A percentile compares a stretch with the other conserved stretches of the same genome.
Evolutionary conservation across 1,140 invertebrate genomes (phyloP).

Genomic region (Heliothis subflexa): DNA sequence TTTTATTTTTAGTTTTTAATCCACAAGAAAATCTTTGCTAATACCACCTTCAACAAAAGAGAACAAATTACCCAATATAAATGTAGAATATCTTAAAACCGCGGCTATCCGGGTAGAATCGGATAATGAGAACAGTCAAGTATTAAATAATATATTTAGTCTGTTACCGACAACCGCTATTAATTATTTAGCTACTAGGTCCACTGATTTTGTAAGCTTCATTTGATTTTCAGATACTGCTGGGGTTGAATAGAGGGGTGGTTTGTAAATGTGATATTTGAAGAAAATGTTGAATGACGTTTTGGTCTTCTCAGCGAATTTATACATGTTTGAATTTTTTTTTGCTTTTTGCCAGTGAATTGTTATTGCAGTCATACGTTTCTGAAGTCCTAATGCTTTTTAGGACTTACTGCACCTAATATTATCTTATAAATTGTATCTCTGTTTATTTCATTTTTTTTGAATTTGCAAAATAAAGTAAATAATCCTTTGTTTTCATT

Average conservation of each 20-base stretch:
- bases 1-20: too few relatives aligned
- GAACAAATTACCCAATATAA: constrained; percentile 46
- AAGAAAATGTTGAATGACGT: not conserved
- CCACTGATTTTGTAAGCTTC: constrained; percentile 8
- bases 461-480: too few relatives aligned
- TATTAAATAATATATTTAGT: constrained; percentile 56
- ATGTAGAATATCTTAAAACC: constrained; percentile 44
- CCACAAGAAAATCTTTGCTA: constrained; percentile 4
- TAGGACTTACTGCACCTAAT: too few relatives aligned
- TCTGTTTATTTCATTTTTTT: too few relatives aligned
- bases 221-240: not conserved
- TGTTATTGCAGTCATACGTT: too few relatives aligned
- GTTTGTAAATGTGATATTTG: not conserved
- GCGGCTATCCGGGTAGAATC: constrained; percentile 56
- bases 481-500: too few relatives aligned
- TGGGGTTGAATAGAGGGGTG: not conserved
- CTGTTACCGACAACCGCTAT: constrained; percentile 9
- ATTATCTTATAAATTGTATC: too few relatives aligned
- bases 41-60: constrained; percentile 36
- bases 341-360: too few relatives aligned
- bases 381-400: too few relatives aligned
- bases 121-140: constrained; percentile 62
- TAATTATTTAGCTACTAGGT: constrained; percentile 30
- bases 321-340: too few relatives aligned
- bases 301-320: too few relatives aligned